Evolutionary conservation across 1,140 invertebrate species (phyloP), one percentile per base, ranked within the genome.

Genomic region (Platyscapa corneri): DNA sequence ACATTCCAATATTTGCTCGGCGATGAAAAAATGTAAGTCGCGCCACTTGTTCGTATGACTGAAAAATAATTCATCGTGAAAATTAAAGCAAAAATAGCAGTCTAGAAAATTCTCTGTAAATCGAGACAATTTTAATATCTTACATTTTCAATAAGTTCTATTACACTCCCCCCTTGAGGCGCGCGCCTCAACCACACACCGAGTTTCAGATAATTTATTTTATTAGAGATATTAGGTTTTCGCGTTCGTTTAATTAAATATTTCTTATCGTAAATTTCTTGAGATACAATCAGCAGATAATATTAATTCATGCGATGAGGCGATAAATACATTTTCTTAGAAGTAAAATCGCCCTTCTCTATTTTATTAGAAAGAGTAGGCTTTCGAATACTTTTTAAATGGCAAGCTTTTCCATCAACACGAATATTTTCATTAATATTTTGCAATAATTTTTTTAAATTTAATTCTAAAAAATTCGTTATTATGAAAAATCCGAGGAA

Each of bases 271-370:
- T 27, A 37, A 39, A 3, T 37, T 74, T 82, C 80, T 80, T 79
- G 72, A 85, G 67, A 72, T 72, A 77, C 16, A 67, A 74, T 64
- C 39, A 83, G 75, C 67, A 39, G 67, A 82, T 82, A 67, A 75
- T 83, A 30, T 60, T 74, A 56, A 83, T 83, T 74, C 32, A 75
- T 53, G 20, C 42, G 74, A 64, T 83, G 53, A 42, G 67, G 5
- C 18, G 46, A 77, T 53, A 49, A 49, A 70, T 70, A 39, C 1
- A 8, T 65, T 53, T 49, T 56, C 20, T 42, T n/a, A 74, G 12
- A 42, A 42, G 23, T 27, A 10, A 42, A 74, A 74, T 70, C 37
- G 20, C 8, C 32, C 16, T 70, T 37, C 20, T 37, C 32, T 70
- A 39, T 70, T 70, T 70, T 70, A 18, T 37, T 70, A 18, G 20